Conservation (phyloP, 2,888 invertebrate species). For the Ceramica pisi region DNA sequence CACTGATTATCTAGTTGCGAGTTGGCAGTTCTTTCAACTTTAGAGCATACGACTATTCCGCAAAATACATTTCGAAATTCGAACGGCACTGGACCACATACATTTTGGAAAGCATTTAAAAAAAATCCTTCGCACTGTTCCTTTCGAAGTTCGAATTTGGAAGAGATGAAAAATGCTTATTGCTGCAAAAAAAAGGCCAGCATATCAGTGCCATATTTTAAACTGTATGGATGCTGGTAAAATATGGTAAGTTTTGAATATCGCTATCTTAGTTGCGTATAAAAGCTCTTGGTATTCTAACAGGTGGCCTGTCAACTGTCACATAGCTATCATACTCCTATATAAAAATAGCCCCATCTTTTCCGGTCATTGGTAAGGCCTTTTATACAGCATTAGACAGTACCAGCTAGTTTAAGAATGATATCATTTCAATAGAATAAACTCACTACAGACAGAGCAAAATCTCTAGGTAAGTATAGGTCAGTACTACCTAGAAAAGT, state of each 20-base stretch:
- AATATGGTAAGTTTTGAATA: not conserved
- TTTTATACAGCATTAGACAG: slow-evolving; percentile 9
- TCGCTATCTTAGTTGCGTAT: not conserved
- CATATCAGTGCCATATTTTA: not conserved
- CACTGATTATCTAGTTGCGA: not conserved
- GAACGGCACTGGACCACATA: not conserved
- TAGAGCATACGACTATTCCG: not conserved
- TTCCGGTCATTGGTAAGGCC: slow-evolving; percentile 2
- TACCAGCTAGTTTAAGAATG: slow-evolving; percentile 6
- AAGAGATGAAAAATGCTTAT: not conserved
- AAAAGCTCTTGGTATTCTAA: not conserved
- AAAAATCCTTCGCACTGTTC: not conserved
- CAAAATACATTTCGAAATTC: not conserved
- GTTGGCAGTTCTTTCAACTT: slow-evolving; percentile 8
- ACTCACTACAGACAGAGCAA: slow-evolving; percentile 13
- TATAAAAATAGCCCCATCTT: not conserved
- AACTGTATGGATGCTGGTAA: not conserved
- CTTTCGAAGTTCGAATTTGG: slow-evolving; percentile 14
- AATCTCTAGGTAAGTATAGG: slow-evolving; percentile 54
- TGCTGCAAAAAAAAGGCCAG: not conserved
- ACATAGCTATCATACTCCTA: slow-evolving; percentile 4
- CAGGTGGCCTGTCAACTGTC: not conserved
- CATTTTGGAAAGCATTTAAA: not conserved
- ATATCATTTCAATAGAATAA: slow-evolving; percentile 30
- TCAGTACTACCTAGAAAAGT: slow-evolving; percentile 57